A percentile compares a stretch with the other conserved stretches of the same genome.
These are phyloP conservation scores for Ferdinandea cuprea DNA, from an alignment of 2,888 invertebrate genomes.

Conservation along the genomic window DNA sequence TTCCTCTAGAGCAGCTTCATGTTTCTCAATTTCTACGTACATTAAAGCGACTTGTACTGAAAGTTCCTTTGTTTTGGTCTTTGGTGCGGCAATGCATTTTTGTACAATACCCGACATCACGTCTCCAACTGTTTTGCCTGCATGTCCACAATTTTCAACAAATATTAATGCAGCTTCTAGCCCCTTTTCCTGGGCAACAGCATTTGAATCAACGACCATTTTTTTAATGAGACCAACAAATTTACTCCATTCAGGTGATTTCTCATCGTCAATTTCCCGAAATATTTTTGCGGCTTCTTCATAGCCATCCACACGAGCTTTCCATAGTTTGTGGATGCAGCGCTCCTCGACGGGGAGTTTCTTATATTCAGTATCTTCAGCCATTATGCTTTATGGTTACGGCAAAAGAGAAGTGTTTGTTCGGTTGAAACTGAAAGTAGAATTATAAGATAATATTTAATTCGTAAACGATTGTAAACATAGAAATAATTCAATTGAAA, in stretches of 20 bases:
- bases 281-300: conserved; percentile 96
- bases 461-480: conserved; percentile 8
- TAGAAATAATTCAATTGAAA: conserved; percentile 65
- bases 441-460: conserved; percentile 28
- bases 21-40: conserved; percentile 98
- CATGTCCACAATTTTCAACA: conserved; percentile 94
- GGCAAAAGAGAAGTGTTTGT: conserved; percentile 27
- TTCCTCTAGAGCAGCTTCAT: conserved; percentile 94
- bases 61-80: conserved; percentile 95
- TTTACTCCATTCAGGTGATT: conserved; percentile 96
- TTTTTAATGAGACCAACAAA: conserved; percentile 95
- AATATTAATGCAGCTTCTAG: conserved; percentile 95
- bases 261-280: conserved; percentile 94
- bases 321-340: conserved; percentile 97
- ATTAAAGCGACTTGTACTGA: conserved; percentile 94
- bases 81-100: conserved; percentile 96
- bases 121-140: conserved; percentile 94
- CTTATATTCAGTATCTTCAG: conserved; percentile 93
- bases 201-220: conserved; percentile 97
- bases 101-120: conserved; percentile 94
- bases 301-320: conserved; percentile 96
- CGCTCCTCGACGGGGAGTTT: conserved; percentile 95
- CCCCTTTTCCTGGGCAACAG: conserved; percentile 97
- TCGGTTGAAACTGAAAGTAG: conserved; percentile 48
- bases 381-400: conserved; percentile 84